Evolutionary conservation across 2,888 invertebrate species (phyloP).

Genomic region (Netelia inedita): DNA sequence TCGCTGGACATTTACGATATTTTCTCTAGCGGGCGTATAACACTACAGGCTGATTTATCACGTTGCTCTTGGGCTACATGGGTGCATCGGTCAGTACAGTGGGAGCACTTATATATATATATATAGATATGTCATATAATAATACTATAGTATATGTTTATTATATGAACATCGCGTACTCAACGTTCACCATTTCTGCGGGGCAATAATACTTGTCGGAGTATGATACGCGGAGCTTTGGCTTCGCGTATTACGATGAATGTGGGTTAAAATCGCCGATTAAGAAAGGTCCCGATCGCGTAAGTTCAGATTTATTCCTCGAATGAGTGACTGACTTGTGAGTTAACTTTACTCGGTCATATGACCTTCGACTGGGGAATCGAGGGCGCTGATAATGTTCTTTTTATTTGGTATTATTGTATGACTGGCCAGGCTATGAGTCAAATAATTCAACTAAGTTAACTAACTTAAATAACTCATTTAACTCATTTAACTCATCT

Average conservation of each 20-base stretch:
- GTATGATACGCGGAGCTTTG: constrained; percentile 4
- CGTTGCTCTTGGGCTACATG: constrained; percentile 61
- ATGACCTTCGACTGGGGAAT: too few species aligned
- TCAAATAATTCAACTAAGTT: too few species aligned
- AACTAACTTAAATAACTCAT: too few species aligned
- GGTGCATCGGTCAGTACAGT: constrained; percentile 59
- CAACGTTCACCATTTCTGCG: constrained; percentile 22
- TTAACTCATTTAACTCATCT: too few species aligned
- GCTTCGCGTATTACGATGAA: constrained; percentile 5
- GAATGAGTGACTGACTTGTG: too few species aligned
- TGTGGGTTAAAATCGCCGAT: constrained; percentile 9
- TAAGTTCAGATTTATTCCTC: too few species aligned
- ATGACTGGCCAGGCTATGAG: too few species aligned
- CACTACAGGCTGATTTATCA: constrained; percentile 60
- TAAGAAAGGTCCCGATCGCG: background rate
- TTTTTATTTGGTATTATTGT: too few species aligned
- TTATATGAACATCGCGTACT: constrained; percentile 16
- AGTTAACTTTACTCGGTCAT: too few species aligned
- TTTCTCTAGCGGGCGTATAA: constrained; percentile 58
- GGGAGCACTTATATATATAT: constrained; percentile 18
- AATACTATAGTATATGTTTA: constrained; percentile 27
- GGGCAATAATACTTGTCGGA: constrained; percentile 30
- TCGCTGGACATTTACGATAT: constrained; percentile 66
- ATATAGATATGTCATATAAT: constrained; percentile 24
- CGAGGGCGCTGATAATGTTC: too few species aligned